Evolutionary conservation across 2,888 invertebrate genomes (phyloP).

Genomic region (Coecobrya sp.): DNA sequence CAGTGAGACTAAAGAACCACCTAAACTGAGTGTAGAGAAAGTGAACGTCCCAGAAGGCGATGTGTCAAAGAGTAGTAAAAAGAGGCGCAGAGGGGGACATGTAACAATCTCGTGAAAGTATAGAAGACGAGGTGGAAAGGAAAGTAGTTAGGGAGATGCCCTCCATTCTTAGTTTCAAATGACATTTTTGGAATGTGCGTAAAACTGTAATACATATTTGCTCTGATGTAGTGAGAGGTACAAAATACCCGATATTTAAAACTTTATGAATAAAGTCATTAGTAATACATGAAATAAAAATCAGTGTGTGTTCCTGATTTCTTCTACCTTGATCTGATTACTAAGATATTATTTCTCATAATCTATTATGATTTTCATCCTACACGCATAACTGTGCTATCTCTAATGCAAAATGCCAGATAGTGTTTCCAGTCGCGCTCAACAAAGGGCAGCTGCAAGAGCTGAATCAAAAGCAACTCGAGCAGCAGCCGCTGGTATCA

Average conservation of each 20-base stretch:
- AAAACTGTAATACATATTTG: background rate
- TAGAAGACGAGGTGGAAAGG: background rate
- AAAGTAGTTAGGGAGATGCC: constrained; percentile 27
- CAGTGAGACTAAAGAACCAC: background rate
- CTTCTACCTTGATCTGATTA: too few species aligned
- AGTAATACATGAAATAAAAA: background rate
- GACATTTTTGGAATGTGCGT: background rate
- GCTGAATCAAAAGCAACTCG: constrained; percentile 27
- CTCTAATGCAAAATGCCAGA: background rate
- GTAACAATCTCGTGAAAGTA: background rate
- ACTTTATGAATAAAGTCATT: too few species aligned
- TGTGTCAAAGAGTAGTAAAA: background rate
- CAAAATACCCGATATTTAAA: too few species aligned
- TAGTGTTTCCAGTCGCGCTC: background rate
- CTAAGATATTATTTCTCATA: background rate
- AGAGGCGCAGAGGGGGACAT: background rate
- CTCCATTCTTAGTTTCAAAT: background rate
- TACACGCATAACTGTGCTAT: background rate
- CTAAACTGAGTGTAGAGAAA: background rate
- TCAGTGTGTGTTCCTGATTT: too few species aligned
- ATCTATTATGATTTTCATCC: background rate
- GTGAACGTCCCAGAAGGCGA: background rate
- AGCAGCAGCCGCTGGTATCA: constrained; percentile 31
- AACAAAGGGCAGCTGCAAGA: constrained; percentile 43
- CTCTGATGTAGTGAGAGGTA: too few species aligned